phyloP scores from a whole-genome alignment of 2,797 vertebrate species.

The Rhadinocentrus ornatus region DNA sequence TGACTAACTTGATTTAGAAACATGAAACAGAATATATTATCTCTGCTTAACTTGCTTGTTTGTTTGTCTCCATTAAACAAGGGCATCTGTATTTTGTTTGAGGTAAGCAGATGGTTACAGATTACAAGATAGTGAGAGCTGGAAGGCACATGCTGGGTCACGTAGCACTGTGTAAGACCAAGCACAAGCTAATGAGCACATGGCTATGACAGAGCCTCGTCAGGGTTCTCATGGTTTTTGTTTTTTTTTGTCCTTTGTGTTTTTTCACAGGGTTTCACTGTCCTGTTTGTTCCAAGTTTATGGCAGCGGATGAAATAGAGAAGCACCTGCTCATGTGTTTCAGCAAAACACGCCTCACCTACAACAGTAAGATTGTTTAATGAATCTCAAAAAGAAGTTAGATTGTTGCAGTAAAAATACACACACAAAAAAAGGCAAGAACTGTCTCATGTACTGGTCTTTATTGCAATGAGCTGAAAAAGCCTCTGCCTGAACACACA shows the following conservation, averaged over 20 bases:
- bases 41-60: not conserved
- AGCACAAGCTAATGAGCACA: conserved; percentile 14
- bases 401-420: not conserved
- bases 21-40: not conserved
- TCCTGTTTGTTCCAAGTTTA: conserved; percentile 96
- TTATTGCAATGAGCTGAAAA: too few species aligned
- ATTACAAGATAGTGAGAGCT: conserved; percentile 23
- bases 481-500: too few species aligned
- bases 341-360: conserved; percentile 94
- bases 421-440: too few species aligned
- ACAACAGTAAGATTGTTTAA: conserved; percentile 90
- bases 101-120: conserved; percentile 24
- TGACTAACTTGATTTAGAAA: conserved; percentile 4
- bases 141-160: conserved; percentile 13
- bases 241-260: conserved; percentile 29
- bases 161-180: conserved; percentile 7
- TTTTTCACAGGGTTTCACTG: conserved; percentile 91
- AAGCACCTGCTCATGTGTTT: conserved; percentile 97
- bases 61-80: not conserved
- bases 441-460: too few species aligned
- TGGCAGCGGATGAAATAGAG: conserved; percentile 95
- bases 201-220: conserved; percentile 8
- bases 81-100: not conserved
- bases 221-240: conserved; percentile 22
- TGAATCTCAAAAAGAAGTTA: not conserved